Evolutionary conservation across 2,797 vertebrate species (phyloP).

Genomic region (Sebastes jordani): DNA sequence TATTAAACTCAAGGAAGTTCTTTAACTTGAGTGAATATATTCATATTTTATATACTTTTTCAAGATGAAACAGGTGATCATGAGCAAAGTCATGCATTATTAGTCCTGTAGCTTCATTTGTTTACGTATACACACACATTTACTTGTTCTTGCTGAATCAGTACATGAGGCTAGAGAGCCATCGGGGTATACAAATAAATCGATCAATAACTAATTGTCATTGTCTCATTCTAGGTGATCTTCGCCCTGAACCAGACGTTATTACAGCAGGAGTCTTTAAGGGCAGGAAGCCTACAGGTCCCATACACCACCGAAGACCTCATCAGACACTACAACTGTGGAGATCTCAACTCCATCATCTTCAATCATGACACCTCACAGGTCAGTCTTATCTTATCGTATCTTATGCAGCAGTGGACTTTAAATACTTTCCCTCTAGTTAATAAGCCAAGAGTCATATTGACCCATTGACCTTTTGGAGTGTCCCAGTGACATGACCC

Average conservation of each 20-base stretch:
- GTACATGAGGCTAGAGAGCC: background rate
- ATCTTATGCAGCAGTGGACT: background rate
- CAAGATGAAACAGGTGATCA: background rate
- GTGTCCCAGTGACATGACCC: slow-evolving; percentile 58
- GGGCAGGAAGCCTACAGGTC: slow-evolving; percentile 86
- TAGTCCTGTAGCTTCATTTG: background rate
- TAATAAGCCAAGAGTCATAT: slow-evolving; percentile 53
- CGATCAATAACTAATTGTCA: background rate
- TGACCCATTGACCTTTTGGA: slow-evolving; percentile 49
- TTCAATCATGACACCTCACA: slow-evolving; percentile 90
- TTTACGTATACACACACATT: background rate
- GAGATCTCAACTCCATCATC: slow-evolving; percentile 91
- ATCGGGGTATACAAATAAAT: background rate
- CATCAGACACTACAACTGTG: slow-evolving; percentile 92
- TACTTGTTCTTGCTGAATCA: background rate
- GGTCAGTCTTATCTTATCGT: slow-evolving; percentile 67
- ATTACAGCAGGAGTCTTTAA: slow-evolving; percentile 89
- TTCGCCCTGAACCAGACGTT: slow-evolving; percentile 94
- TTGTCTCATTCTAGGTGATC: slow-evolving; percentile 82
- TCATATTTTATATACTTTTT: background rate
- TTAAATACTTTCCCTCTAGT: slow-evolving; percentile 34
- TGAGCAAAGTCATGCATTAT: background rate
- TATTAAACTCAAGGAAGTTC: background rate
- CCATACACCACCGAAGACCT: slow-evolving; percentile 90
- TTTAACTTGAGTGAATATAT: background rate